phyloP scores from a whole-genome alignment of 2,113 vertebrate genomes.

The Nothobranchius kuhntae region DNA sequence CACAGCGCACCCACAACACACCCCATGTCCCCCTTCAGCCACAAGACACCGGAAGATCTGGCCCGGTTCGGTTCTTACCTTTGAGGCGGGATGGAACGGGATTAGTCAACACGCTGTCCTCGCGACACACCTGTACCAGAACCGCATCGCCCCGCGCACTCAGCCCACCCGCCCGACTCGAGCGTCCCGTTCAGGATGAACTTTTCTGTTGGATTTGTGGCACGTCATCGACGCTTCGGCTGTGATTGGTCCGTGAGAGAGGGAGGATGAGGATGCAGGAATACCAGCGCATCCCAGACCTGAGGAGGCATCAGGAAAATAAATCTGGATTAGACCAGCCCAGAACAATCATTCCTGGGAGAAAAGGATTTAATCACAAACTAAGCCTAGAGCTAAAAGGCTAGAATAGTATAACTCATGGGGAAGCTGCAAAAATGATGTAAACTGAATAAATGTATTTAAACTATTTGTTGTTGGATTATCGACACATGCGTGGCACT shows the following conservation, averaged over 20 bases:
- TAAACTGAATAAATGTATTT: no score
- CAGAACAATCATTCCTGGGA: not conserved
- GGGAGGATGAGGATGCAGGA: slow-evolving; percentile 23
- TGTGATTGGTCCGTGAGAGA: slow-evolving; percentile 53
- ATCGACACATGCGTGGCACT: no score
- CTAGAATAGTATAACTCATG: no score
- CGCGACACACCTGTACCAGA: slow-evolving; percentile 61
- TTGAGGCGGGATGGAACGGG: slow-evolving; percentile 20
- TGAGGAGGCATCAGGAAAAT: not conserved
- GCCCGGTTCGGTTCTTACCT: slow-evolving; percentile 64
- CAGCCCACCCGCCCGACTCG: slow-evolving; percentile 38
- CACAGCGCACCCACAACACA: not conserved
- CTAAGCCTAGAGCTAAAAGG: no score
- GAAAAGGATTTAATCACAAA: not conserved
- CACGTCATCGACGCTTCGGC: slow-evolving; percentile 10
- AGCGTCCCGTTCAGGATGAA: slow-evolving; percentile 51
- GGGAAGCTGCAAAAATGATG: no score
- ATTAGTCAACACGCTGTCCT: slow-evolving; percentile 29
- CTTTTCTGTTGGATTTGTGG: slow-evolving; percentile 73
- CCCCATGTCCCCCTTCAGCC: not conserved
- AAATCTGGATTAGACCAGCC: not conserved
- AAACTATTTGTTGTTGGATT: no score
- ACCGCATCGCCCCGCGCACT: slow-evolving; percentile 53
- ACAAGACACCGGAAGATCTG: not conserved
- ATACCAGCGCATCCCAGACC: slow-evolving; percentile 8